Percentiles rank a stretch among this genome's conserved stretches.
Conservation (phyloP, 2,113 vertebrate genomes). For the Xiphophorus hellerii region DNA sequence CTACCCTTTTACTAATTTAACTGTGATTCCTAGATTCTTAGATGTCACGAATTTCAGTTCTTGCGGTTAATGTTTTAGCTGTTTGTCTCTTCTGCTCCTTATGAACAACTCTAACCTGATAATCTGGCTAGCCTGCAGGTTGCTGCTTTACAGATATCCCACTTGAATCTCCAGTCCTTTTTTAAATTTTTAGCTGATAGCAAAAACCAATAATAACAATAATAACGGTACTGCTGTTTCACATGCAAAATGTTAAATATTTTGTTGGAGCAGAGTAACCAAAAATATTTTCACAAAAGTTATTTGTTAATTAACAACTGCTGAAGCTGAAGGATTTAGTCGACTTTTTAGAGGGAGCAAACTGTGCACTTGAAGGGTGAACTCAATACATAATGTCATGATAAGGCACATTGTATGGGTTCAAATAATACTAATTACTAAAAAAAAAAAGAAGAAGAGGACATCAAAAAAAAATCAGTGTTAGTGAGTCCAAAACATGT, state of each 20-base stretch:
- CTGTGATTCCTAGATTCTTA: neutral
- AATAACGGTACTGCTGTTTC: neutral
- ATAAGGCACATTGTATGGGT: conserved; percentile 64
- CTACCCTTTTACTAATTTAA: too few species aligned
- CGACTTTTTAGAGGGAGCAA: conserved; percentile 33
- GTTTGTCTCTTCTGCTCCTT: neutral
- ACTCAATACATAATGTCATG: conserved; percentile 37
- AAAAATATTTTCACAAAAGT: neutral
- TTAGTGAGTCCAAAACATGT: conserved; percentile 64
- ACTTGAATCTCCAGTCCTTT: neutral
- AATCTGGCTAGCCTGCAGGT: neutral
- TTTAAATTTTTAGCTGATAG: neutral
- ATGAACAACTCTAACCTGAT: neutral
- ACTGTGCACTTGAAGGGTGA: conserved; percentile 72
- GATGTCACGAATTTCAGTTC: neutral
- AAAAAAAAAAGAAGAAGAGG: conserved; percentile 18
- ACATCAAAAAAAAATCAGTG: conserved; percentile 57
- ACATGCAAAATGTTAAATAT: neutral
- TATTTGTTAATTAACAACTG: neutral
- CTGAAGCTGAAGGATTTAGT: neutral
- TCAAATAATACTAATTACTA: conserved; percentile 6
- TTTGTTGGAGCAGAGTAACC: neutral
- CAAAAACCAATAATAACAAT: neutral
- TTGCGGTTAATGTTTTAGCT: neutral
- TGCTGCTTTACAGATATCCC: neutral